Evolutionary conservation across 2,113 vertebrate species (phyloP), one percentile per base, ranked within the genome.

Genomic region (Proterorhinus semilunaris): DNA sequence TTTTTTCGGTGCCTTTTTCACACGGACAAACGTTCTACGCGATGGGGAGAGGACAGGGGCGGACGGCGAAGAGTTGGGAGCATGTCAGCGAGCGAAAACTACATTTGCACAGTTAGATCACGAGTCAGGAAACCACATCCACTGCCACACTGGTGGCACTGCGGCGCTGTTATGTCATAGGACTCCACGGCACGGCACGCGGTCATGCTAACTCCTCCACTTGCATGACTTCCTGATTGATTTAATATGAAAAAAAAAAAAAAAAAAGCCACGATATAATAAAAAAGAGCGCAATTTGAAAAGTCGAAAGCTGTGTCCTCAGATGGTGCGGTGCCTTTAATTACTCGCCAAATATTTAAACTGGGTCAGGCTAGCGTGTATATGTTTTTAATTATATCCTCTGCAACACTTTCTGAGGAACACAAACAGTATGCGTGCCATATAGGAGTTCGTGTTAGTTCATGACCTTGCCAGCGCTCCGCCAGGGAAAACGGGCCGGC

Each of bases 91-190:
- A 17, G 52, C 4, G 36, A 44, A 50, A n/a, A 10, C 9, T 7
- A 45, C 15, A n/a, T 66, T 21, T 11, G 13, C 49, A 7, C n/a
- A 48, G 47, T 61, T 13, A 9, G 17, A 62, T 62, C 50, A 54
- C 15, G n/a, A 62, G n/a, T 45, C 62, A 50, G 61, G 54, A 65
- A 54, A 58, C 55, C 65, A 53, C 48, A 16, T 21, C 61, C 46
- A 68, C 4, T 48, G 4, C 47, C 21, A 6, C 50, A 6, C 50
- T 1, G 5, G 16, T n/a, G 7, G n/a, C n/a, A n/a, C n/a, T 21
- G 8, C 16, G 4, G 11, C 8, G 46, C 17, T 7, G 17, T 62
- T 9, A 16, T 47, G 54, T 51, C 16, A 61, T 2, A 10, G 13
- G 42, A 44, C 7, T n/a, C 42, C 11, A 13, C n/a, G 42, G 55